phyloP scores from a whole-genome alignment of 2,888 invertebrate species.

The Nineta flava region DNA sequence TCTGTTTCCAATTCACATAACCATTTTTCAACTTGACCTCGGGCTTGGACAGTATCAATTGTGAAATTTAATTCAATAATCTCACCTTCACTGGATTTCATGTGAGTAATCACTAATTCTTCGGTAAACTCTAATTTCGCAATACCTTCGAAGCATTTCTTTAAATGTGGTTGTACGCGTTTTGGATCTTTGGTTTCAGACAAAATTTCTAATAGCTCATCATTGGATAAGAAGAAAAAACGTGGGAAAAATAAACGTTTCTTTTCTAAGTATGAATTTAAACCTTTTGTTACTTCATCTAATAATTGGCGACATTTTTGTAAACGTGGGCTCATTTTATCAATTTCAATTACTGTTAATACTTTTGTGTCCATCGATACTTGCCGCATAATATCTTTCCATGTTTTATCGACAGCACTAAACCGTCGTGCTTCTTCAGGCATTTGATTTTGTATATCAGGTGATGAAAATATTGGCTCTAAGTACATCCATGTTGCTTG shows the following conservation, averaged over 20 bases:
- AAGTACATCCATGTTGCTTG: constrained; percentile 95
- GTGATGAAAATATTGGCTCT: constrained; percentile 92
- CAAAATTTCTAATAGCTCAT: constrained; percentile 84
- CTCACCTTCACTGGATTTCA: constrained; percentile 80
- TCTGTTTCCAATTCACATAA: constrained; percentile 67
- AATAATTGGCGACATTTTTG: constrained; percentile 75
- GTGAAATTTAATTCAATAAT: constrained; percentile 58
- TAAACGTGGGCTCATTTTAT: constrained; percentile 81
- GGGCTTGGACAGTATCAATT: constrained; percentile 69
- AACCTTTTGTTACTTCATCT: constrained; percentile 81
- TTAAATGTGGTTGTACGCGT: constrained; percentile 86
- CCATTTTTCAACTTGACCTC: constrained; percentile 96
- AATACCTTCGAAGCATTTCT: constrained; percentile 94
- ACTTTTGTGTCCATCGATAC: constrained; percentile 64
- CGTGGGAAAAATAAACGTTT: constrained; percentile 86
- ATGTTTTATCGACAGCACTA: constrained; percentile 91
- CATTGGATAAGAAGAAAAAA: constrained; percentile 94
- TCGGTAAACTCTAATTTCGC: constrained; percentile 74
- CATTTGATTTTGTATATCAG: constrained; percentile 95
- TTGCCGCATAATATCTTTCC: constrained; percentile 88
- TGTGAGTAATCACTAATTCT: constrained; percentile 70
- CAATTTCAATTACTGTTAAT: constrained; percentile 70
- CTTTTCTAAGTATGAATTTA: constrained; percentile 90
- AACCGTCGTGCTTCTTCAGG: constrained; percentile 92
- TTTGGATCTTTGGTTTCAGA: constrained; percentile 95